Conservation (phyloP, 2,113 vertebrate species). For the Sylvietta virens region DNA sequence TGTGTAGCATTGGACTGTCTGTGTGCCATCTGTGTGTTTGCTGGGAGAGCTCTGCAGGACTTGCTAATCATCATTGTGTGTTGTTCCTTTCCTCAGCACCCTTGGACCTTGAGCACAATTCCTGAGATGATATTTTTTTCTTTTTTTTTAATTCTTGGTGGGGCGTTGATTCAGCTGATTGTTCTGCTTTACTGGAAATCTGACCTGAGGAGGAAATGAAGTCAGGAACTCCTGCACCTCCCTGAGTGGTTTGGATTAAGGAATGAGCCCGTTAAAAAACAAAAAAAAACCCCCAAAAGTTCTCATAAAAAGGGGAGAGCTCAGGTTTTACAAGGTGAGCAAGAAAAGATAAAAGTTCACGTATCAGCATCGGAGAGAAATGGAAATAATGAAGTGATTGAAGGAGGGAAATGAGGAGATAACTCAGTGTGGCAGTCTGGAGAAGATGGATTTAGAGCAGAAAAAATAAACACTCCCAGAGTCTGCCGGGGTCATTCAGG, state of each 20-base stretch:
- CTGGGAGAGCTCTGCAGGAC: constrained; percentile 19
- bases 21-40: constrained; percentile 62
- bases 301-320: not conserved
- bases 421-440: not conserved
- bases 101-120: not conserved
- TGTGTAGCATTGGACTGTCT: constrained; percentile 40
- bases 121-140: not conserved
- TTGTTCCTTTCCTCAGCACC: constrained; percentile 1
- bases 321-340: not conserved
- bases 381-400: not conserved
- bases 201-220: not conserved
- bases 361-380: not conserved
- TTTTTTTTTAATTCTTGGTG: not conserved
- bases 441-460: not conserved
- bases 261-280: not conserved
- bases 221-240: not conserved
- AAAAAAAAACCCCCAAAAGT: not conserved
- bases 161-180: not conserved
- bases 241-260: not conserved
- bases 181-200: not conserved
- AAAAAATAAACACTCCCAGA: not conserved
- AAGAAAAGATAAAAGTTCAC: not conserved
- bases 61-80: constrained; percentile 8
- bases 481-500: not conserved
- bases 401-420: not conserved